Evolutionary conservation across 2,797 vertebrate genomes (phyloP), one percentile per base, ranked within the genome.

Genomic region (Cryptoprocta ferox): DNA sequence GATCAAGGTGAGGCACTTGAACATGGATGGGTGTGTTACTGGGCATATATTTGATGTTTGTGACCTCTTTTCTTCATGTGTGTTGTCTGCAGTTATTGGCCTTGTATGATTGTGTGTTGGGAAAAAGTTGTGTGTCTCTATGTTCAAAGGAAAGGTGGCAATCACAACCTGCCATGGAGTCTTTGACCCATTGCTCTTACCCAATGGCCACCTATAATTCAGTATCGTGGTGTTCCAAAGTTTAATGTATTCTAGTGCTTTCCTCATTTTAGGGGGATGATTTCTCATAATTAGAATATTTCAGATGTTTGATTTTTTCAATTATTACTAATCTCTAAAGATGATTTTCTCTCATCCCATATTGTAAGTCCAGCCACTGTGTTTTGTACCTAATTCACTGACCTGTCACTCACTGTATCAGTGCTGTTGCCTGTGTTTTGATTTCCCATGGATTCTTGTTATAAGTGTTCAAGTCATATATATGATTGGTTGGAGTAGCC

Each of bases 1-100:
- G 99, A 56, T 97, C 99, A 28, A 99, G 99, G 99, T 99, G 97
- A 97, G 91, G 18, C 1, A 1, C 4, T 18, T 65, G 19, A 61
- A 9, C 32, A 11, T 11, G 14, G 10, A 3, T 28, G 24, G 12
- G 6, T 2, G 6, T 26, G 2, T 73, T 42, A 48, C 76, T 50
- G 15, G 48, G 6, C 35, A 15, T 3, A 21, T 3, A 13, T 6
- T 8, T 3, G 5, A 68, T 30, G 19, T 28, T 56, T 79, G 70
- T 85, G 2, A 48, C 28, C 32, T 37, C 16, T 5, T 88, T 13
- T 35, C 15, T 39, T 19, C 81, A 28, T 24, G n/a, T 35, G 37
- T 84, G 86, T 14, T 63, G 8, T 15, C 6, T 70, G 16, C 18
- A 16, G 35, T 83, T 84, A 15, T n/a, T 42, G 32, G 8, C 5